Conservation (phyloP, 2,888 invertebrate genomes). For the Galerucella pusilla region DNA sequence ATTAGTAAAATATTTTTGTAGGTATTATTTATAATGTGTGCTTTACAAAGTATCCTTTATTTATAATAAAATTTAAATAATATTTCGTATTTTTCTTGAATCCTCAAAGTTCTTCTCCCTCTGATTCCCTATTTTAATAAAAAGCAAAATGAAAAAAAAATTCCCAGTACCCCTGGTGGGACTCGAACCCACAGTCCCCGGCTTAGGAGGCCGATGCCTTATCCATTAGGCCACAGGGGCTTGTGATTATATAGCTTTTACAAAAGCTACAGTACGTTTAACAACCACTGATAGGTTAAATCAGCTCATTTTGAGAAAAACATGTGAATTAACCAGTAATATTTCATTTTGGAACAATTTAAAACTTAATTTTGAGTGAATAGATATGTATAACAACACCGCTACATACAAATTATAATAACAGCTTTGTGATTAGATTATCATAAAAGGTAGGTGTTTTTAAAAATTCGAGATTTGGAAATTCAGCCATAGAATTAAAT, state of each 20-base stretch:
- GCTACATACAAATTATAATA: no score
- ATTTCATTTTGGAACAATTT: no score
- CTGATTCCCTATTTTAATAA: neutral
- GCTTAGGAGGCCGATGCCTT: conserved; percentile 88
- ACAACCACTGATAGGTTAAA: no score
- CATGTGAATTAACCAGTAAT: no score
- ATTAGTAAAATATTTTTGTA: neutral
- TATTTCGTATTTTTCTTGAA: neutral
- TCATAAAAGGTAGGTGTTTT: no score
- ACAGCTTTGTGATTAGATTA: no score
- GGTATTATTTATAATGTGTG: neutral
- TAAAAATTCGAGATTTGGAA: no score
- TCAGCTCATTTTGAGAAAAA: no score
- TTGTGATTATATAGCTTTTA: conserved; percentile 16
- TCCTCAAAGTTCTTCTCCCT: neutral
- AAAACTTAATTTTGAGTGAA: no score
- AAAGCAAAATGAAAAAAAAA: conserved; percentile 18
- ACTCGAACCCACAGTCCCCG: conserved; percentile 88
- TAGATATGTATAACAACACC: no score
- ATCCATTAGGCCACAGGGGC: conserved; percentile 88
- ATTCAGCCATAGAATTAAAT: no score
- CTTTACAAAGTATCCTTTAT: neutral
- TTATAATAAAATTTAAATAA: conserved; percentile 8
- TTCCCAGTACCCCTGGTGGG: conserved; percentile 80
- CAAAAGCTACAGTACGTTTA: no score